Base-by-base conservation (phyloP, 2,113 vertebrate species). In the Gasterosteus nipponicus region DNA sequence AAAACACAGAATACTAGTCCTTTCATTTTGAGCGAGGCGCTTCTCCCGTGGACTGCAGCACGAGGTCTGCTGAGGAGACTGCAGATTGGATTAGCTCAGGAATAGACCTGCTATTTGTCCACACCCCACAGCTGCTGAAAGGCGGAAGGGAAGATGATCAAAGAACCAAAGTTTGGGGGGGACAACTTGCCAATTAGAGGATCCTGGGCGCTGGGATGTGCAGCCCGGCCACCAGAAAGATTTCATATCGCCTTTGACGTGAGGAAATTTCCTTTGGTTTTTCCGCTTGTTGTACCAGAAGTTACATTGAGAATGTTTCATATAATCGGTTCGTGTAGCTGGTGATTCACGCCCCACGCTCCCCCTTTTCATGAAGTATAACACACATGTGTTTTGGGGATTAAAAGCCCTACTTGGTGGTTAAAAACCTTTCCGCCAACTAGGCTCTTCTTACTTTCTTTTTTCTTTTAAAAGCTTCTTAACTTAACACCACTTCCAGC, bases 11-110 rank as follows among this genome's bases (percentile, higher is more conserved):
- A 73, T 59, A 88, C 22, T 22, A 81, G 59, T 76, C 70, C 54
- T 67, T 74, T 90, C 92, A 92, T 92, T 73, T 66, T 86, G 54
- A 79, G 35, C 9, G 1, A n/a, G 53, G 66, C 60, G 7, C 47
- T 10, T 65, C 67, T 64, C 72, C 61, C 73, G 61, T 63, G 51
- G 70, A 80, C 46, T 53, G 22, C 69, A 85, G 46, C 60, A 49
- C 49, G 57, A 51, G 63, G 54, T 73, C 47, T 73, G 80, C 26
- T 29, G 60, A 77, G 31, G 26, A 56, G 62, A 12, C 38, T 7
- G 22, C 54, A 67, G 56, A 89, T 86, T 87, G 90, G 90, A 91
- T 91, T 92, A 93, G 87, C 29, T 72, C 26, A 44, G 72, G 49
- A 67, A 71, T 46, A 59, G 74, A 86, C 59, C 84, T 81, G 87